phyloP scores from a whole-genome alignment of 1,140 invertebrate species.

The Teleopsis dalmanni region DNA sequence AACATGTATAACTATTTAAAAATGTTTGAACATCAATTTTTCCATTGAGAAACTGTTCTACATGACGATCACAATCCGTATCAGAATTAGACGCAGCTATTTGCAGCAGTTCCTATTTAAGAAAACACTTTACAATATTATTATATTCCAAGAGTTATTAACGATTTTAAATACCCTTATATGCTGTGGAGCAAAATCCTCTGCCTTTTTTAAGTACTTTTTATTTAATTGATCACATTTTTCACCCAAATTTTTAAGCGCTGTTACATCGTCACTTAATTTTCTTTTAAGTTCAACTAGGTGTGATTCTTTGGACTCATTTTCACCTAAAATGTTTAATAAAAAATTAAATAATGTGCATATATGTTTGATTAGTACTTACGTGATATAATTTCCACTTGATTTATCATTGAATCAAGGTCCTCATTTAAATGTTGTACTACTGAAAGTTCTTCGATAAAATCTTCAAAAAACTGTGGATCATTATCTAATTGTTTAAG shows the following conservation, averaged over 20 bases:
- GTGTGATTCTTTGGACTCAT: slow-evolving; percentile 58
- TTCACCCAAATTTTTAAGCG: slow-evolving; percentile 59
- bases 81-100: slow-evolving; percentile 60
- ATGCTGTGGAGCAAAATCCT: slow-evolving; percentile 63
- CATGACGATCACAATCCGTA: slow-evolving; percentile 64
- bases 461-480: slow-evolving; percentile 60
- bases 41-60: slow-evolving; percentile 64
- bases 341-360: not conserved
- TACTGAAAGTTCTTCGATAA: slow-evolving; percentile 59
- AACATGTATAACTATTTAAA: slow-evolving; percentile 60
- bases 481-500: slow-evolving; percentile 59
- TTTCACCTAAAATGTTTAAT: slow-evolving; percentile 51
- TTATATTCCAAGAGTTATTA: not conserved
- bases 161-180: slow-evolving; percentile 54
- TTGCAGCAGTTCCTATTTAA: slow-evolving; percentile 47
- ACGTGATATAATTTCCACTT: slow-evolving; percentile 66
- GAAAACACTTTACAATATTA: not conserved
- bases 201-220: slow-evolving; percentile 61
- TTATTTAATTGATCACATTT: slow-evolving; percentile 60
- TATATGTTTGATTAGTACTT: slow-evolving; percentile 9
- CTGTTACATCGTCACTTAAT: slow-evolving; percentile 56
- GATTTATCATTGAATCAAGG: slow-evolving; percentile 62
- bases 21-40: slow-evolving; percentile 69
- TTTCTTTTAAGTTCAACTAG: slow-evolving; percentile 55
- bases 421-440: slow-evolving; percentile 58